Conservation (phyloP, 2,888 invertebrate genomes). For the Sclerodermus sp. region DNA sequence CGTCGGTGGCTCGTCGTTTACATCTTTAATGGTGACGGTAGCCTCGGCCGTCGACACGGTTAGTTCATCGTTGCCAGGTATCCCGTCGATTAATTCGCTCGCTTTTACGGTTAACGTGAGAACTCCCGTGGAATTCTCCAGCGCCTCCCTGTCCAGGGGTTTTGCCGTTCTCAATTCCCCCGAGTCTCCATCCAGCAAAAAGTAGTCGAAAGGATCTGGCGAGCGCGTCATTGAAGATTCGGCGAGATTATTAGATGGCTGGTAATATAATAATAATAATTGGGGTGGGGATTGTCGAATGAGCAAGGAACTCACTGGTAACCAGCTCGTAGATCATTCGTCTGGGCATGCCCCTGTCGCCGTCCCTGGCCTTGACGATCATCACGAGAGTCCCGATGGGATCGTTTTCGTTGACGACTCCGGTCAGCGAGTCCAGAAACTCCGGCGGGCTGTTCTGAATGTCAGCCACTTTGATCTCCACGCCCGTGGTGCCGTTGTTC, state of each 20-base stretch:
- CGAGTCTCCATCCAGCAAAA: slow-evolving; percentile 74
- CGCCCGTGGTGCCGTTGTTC: slow-evolving; percentile 71
- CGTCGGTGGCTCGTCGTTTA: slow-evolving; percentile 85
- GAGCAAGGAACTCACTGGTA: slow-evolving; percentile 77
- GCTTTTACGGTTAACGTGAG: slow-evolving; percentile 80
- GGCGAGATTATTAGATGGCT: too few relatives aligned
- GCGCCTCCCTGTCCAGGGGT: slow-evolving; percentile 81
- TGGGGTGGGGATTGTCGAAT: too few relatives aligned
- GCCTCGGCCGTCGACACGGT: slow-evolving; percentile 74
- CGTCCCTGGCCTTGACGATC: slow-evolving; percentile 79
- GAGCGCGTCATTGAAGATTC: too few relatives aligned
- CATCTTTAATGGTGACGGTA: slow-evolving; percentile 82
- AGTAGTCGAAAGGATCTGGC: slow-evolving; percentile 85
- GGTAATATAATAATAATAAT: too few relatives aligned
- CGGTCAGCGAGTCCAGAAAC: slow-evolving; percentile 78
- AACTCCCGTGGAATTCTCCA: slow-evolving; percentile 78
- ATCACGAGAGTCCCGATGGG: slow-evolving; percentile 81
- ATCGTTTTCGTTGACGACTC: slow-evolving; percentile 79
- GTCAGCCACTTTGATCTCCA: slow-evolving; percentile 79
- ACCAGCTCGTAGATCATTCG: slow-evolving; percentile 77
- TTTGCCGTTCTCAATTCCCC: slow-evolving; percentile 84
- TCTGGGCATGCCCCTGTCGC: slow-evolving; percentile 81
- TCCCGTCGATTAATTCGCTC: slow-evolving; percentile 75
- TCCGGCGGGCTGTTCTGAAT: slow-evolving; percentile 86
- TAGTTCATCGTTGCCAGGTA: slow-evolving; percentile 68